Base-by-base conservation (phyloP, 2,113 vertebrate species). In the Sander lucioperca region DNA sequence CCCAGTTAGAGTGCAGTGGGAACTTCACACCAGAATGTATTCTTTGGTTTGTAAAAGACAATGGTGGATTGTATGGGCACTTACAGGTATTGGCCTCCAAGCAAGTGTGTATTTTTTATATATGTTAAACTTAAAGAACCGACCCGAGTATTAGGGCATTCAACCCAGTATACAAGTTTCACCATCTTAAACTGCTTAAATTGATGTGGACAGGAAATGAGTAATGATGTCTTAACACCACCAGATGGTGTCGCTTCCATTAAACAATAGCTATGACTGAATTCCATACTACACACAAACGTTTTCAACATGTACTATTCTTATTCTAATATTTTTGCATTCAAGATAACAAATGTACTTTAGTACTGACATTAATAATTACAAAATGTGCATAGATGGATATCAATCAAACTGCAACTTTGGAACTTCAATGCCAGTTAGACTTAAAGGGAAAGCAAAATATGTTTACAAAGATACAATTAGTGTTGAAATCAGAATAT, bases 171-270 rank as follows among this genome's bases (percentile, higher is more conserved):
- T 57, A 43, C 4, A 39, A 27, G 27, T 48, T 59, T 47, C 21
- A 25, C 16, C 21, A 30, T 27, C 3, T 14, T 5, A 18, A 53
- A 53, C 21, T 15, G n/a, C 21, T 18, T 2, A n/a, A 39, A 3
- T 13, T 51, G 7, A 36, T 30, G 30, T 61, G 16, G 30, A 67
- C 3, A 16, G 13, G 10, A 56, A 45, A 57, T 10, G 6, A 79
- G 77, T 76, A 75, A 74, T 83, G 33, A 62, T 21, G 45, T 30
- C 25, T 54, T 0, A 18, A 0, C n/a, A 61, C 84, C 91, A 88
- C 71, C 59, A 92, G 92, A 73, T 79, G 88, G 87, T 1, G 13
- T 43, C 23, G 27, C 61, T 7, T 71, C n/a, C 11, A 33, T 14
- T 48, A 16, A 14, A 27, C 27, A 57, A n/a, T 23, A 12, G 14